phyloP scores from a whole-genome alignment of 30 jellyfish, hydroid and myxozoan species.

The Catostylus mosaicus region DNA sequence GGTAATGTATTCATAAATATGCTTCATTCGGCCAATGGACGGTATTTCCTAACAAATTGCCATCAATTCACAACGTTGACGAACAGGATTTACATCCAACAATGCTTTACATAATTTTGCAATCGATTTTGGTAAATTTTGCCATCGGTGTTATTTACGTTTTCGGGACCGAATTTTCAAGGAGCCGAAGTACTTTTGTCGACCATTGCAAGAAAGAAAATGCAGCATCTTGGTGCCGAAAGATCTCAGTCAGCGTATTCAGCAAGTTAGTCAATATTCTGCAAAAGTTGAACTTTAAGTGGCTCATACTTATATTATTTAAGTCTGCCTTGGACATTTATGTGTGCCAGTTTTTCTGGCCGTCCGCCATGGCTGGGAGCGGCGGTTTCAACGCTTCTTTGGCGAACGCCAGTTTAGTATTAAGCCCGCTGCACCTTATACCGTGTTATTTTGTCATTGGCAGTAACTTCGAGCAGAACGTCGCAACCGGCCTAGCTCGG shows the following conservation, averaged over 20 bases:
- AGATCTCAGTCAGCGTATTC: neutral
- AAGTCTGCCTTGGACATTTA: conserved; percentile 16
- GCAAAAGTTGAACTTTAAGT: neutral
- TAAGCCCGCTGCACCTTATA: conserved; percentile 22
- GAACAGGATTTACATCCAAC: neutral
- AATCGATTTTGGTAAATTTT: neutral
- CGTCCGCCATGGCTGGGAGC: conserved; percentile 14
- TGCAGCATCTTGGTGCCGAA: neutral
- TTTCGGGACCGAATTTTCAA: conserved; percentile 1
- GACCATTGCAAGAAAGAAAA: neutral
- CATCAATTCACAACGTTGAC: too few relatives aligned
- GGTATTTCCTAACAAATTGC: too few relatives aligned
- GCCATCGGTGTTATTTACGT: neutral
- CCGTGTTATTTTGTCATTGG: neutral
- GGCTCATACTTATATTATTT: conserved; percentile 5
- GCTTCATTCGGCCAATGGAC: too few relatives aligned
- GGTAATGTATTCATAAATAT: too few relatives aligned
- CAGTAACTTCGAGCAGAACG: neutral
- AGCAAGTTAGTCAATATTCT: too few relatives aligned
- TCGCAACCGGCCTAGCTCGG: conserved; percentile 51
- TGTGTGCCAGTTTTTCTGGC: neutral
- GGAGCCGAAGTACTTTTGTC: neutral
- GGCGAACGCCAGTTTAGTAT: neutral
- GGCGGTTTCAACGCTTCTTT: neutral
- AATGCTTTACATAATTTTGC: neutral